Conservation (phyloP, 2,113 vertebrate species). For the Equus quagga region DNA sequence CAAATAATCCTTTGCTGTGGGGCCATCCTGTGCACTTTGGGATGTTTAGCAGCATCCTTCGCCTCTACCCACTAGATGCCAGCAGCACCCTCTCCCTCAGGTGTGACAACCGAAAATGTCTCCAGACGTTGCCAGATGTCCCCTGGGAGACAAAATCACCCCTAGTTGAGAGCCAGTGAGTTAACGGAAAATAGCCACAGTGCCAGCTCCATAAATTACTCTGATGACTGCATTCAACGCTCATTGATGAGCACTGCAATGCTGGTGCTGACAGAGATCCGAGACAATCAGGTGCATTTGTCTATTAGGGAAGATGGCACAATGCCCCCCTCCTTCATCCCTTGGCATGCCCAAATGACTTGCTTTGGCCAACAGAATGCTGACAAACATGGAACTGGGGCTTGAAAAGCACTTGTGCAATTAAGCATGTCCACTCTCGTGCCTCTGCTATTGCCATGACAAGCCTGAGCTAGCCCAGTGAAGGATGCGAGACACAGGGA, state of each 20-base stretch:
- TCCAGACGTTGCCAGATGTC: not conserved
- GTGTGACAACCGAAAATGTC: not conserved
- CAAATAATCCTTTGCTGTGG: not conserved
- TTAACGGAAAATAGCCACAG: not conserved
- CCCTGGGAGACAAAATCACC: not conserved
- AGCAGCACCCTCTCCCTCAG: too few species aligned
- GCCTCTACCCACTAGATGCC: not conserved
- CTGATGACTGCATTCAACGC: too few species aligned
- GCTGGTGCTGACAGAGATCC: not conserved
- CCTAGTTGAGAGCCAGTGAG: not conserved
- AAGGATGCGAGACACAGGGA: not conserved
- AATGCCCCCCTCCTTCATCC: not conserved
- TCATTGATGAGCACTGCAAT: not conserved
- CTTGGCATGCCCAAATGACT: not conserved
- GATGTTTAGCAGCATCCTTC: not conserved
- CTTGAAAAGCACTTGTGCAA: too few species aligned
- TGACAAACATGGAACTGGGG: not conserved
- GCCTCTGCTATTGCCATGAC: rapidly evolving
- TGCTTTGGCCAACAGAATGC: not conserved
- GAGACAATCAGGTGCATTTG: not conserved
- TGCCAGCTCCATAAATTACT: not conserved
- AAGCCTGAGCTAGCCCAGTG: not conserved
- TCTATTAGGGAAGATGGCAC: not conserved
- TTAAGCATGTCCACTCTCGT: not conserved
- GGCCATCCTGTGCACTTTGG: rapidly evolving